Conservation (phyloP, 2,888 invertebrate species). For the Microctonus hyperodae region DNA sequence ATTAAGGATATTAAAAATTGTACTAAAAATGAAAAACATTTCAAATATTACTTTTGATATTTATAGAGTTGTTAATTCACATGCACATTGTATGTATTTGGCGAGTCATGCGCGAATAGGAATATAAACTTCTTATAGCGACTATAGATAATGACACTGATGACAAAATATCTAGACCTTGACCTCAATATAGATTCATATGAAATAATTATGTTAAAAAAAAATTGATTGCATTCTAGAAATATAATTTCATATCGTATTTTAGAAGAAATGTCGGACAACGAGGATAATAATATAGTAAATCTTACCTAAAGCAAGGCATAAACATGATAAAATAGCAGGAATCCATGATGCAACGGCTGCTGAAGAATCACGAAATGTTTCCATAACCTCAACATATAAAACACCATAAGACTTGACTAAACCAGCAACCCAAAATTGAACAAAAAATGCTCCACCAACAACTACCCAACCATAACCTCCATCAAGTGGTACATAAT, state of each 20-base stretch:
- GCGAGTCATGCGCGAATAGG: constrained; percentile 12
- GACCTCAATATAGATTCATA: neutral
- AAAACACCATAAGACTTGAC: constrained; percentile 84
- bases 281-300: neutral
- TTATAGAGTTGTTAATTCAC: too few relatives aligned
- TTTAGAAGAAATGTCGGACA: neutral
- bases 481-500: constrained; percentile 70
- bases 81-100: neutral
- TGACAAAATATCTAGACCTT: too few relatives aligned
- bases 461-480: constrained; percentile 83
- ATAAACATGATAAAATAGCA: constrained; percentile 78
- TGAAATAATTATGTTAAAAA: neutral
- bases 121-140: neutral
- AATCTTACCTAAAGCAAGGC: constrained; percentile 73
- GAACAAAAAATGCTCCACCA: constrained; percentile 80
- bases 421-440: constrained; percentile 82
- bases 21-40: too few relatives aligned
- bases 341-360: constrained; percentile 83
- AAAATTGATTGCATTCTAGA: neutral
- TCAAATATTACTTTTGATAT: too few relatives aligned
- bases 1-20: too few relatives aligned
- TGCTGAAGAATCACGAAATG: constrained; percentile 77
- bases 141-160: too few relatives aligned
- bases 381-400: constrained; percentile 82
- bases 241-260: neutral